A percentile compares a stretch with the other conserved stretches of the same genome.
Conservation (phyloP, 2,113 vertebrate genomes). For the Plecturocebus donacophilus region DNA sequence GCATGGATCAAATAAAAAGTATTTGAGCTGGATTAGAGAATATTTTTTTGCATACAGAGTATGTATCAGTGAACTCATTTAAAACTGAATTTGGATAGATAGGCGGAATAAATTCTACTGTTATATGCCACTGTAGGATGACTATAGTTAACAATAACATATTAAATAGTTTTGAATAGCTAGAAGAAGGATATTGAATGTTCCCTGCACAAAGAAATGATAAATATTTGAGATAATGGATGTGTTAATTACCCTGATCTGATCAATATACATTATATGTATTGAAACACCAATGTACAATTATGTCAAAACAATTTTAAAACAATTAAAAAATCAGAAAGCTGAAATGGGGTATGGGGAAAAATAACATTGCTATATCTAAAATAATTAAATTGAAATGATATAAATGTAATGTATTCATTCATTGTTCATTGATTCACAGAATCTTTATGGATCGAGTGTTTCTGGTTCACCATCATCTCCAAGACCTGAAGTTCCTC, state of each 20-base stretch:
- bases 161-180: background rate
- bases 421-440: background rate
- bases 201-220: background rate
- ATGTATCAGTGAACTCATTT: background rate
- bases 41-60: background rate
- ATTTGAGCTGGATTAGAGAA: background rate
- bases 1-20: background rate
- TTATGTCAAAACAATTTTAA: background rate
- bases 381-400: background rate
- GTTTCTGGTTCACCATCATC: background rate
- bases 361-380: background rate
- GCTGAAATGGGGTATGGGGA: background rate
- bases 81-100: background rate
- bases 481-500: background rate
- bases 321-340: background rate
- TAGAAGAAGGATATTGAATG: background rate
- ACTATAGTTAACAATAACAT: background rate
- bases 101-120: background rate
- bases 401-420: background rate
- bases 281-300: background rate
- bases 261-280: background rate
- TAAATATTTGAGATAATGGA: background rate
- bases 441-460: background rate
- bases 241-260: background rate
- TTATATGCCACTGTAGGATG: background rate